Conservation (phyloP, 2,113 vertebrate genomes). For the Zosterops lateralis region DNA sequence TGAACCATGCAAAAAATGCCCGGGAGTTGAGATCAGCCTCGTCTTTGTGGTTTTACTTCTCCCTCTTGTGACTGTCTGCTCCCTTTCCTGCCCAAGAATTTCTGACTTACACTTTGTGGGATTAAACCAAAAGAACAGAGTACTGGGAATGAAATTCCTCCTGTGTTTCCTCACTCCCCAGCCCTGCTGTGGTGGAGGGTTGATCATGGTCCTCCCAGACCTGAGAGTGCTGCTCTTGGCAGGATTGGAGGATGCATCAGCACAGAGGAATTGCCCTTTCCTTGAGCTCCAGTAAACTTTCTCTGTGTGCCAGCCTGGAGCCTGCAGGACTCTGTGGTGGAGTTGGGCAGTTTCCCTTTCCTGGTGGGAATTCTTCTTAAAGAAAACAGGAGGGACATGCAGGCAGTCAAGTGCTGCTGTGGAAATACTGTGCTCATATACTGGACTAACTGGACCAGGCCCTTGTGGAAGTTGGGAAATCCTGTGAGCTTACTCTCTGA, state of each 20-base stretch:
- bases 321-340: background rate
- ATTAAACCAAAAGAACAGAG: background rate
- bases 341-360: background rate
- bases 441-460: accelerated
- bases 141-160: background rate
- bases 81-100: background rate
- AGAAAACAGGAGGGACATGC: accelerated
- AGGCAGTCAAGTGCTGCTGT: background rate
- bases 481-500: background rate
- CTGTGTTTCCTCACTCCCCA: background rate
- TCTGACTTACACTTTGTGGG: background rate
- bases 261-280: background rate
- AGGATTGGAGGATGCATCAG: background rate
- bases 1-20: background rate
- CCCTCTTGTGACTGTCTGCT: background rate
- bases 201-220: background rate
- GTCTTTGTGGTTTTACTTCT: background rate
- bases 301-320: background rate
- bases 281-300: background rate
- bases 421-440: background rate
- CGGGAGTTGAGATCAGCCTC: background rate
- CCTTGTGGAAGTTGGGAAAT: background rate
- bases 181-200: background rate
- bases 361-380: background rate
- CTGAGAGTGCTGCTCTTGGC: background rate